These are phyloP conservation scores for Brachyrhaphis roseni DNA, from an alignment of 2,797 vertebrate genomes.

Conservation along the genomic window DNA sequence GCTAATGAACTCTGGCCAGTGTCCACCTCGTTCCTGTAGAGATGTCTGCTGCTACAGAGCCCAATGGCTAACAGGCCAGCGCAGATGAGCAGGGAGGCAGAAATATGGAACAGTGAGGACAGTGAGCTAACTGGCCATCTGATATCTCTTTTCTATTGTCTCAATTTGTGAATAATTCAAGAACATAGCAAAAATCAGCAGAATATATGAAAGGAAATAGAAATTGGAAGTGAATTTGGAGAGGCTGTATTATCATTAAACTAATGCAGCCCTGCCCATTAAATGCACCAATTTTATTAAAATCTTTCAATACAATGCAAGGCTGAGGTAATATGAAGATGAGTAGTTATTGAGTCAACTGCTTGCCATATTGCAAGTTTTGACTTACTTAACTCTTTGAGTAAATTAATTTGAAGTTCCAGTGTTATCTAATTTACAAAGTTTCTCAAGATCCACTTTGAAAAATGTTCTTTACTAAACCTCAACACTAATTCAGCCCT, in stretches of 20 bases:
- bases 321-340: neutral
- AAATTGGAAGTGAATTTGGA: too few species aligned
- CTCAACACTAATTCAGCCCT: neutral
- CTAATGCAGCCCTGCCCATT: too few species aligned
- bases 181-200: neutral
- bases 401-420: neutral
- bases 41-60: constrained; percentile 63
- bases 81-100: constrained; percentile 13
- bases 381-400: too few species aligned
- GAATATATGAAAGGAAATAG: neutral
- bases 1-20: constrained; percentile 70
- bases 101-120: constrained; percentile 20
- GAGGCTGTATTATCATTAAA: neutral
- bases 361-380: neutral
- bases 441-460: neutral
- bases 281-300: neutral
- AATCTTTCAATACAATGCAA: neutral
- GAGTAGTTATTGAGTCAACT: neutral
- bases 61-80: constrained; percentile 57
- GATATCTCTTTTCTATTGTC: constrained; percentile 38
- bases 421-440: neutral
- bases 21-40: constrained; percentile 64
- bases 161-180: constrained; percentile 16
- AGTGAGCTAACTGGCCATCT: constrained; percentile 21
- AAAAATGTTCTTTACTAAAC: neutral